phyloP scores from a whole-genome alignment of 2,888 invertebrate genomes.

The Orchesellides sinensis region DNA sequence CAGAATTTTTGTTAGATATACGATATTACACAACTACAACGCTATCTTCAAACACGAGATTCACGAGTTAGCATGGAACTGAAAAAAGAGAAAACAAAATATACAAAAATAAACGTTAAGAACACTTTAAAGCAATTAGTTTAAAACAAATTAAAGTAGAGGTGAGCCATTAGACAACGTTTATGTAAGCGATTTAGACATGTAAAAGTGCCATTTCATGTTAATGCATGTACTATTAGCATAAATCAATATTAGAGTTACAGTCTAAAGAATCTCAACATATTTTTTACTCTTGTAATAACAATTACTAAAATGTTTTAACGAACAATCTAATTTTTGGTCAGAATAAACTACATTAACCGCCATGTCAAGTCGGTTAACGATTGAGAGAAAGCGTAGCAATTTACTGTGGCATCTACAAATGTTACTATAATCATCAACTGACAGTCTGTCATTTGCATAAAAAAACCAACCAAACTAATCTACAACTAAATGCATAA shows the following conservation, averaged over 20 bases:
- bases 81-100: constrained; percentile 47
- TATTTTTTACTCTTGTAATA: too few species aligned
- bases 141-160: not conserved
- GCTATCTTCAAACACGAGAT: constrained; percentile 56
- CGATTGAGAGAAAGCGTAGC: too few species aligned
- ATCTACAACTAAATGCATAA: too few species aligned
- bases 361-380: too few species aligned
- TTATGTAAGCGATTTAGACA: not conserved
- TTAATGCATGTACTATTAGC: too few species aligned
- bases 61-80: constrained; percentile 64
- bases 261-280: too few species aligned
- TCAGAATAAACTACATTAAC: too few species aligned
- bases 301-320: too few species aligned
- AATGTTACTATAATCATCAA: too few species aligned
- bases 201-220: not conserved
- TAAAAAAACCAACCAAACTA: not conserved
- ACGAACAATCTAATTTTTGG: too few species aligned
- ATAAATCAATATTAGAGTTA: too few species aligned
- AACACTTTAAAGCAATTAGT: not conserved
- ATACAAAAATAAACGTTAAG: not conserved
- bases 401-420: too few species aligned
- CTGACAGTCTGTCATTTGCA: not conserved
- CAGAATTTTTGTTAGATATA: not conserved
- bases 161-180: not conserved
- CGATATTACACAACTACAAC: not conserved